A percentile compares a stretch with the other conserved stretches of the same genome.
Conservation (phyloP, 2,888 invertebrate species). For the Frankliniella fusca region DNA sequence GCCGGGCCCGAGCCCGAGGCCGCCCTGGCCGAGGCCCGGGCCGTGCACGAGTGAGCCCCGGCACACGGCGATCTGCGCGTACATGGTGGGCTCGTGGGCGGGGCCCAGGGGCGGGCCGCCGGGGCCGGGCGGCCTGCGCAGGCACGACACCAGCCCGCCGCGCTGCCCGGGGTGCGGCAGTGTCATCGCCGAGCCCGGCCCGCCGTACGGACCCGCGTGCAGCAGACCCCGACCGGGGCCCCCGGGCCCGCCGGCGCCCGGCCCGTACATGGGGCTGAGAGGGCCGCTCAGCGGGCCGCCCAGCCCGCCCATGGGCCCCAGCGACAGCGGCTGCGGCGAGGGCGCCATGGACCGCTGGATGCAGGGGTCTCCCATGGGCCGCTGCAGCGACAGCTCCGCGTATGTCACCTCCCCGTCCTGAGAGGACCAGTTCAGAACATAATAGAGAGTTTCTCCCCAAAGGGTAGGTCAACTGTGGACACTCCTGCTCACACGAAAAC, state of each 20-base stretch:
- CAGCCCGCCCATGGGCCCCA: not conserved
- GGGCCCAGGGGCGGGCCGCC: constrained; percentile 43
- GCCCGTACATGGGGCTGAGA: constrained; percentile 38
- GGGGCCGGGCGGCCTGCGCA: constrained; percentile 43
- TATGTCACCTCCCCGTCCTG: constrained; percentile 55
- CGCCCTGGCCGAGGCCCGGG: not conserved
- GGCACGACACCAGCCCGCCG: constrained; percentile 43
- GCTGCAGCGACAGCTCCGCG: constrained; percentile 53
- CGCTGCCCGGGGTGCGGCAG: constrained; percentile 44
- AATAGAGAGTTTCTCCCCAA: constrained; percentile 11
- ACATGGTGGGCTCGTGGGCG: constrained; percentile 53
- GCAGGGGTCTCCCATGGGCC: constrained; percentile 38
- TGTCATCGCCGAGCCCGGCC: constrained; percentile 33
- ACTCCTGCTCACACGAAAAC: too few relatives aligned
- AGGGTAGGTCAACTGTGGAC: too few relatives aligned
- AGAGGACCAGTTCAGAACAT: constrained; percentile 36
- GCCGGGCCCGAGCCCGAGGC: not conserved
- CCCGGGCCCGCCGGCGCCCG: constrained; percentile 32
- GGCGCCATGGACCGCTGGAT: constrained; percentile 38
- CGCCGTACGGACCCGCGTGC: constrained; percentile 36
- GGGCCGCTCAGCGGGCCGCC: not conserved
- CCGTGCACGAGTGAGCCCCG: constrained; percentile 30
- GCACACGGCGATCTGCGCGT: constrained; percentile 53
- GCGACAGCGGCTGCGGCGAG: constrained; percentile 5
- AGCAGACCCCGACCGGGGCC: constrained; percentile 32